Percentiles rank a stretch among this genome's conserved stretches.
phyloP scores from a whole-genome alignment of 2,888 invertebrate species.

The Torymus tubicola region DNA sequence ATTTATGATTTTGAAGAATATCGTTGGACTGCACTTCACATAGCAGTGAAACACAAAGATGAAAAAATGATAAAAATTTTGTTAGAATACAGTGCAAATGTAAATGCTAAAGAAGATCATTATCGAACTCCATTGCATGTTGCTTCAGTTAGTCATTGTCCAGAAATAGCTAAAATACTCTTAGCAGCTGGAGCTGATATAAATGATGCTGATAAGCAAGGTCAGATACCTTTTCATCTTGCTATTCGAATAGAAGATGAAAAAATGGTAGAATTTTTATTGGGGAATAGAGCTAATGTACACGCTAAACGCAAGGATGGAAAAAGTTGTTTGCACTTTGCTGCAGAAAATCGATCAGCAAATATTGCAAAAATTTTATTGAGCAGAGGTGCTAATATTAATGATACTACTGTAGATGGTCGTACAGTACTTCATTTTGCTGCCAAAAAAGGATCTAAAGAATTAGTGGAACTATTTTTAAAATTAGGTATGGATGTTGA shows the following conservation, averaged over 20 bases:
- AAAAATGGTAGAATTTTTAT: slow-evolving; percentile 53
- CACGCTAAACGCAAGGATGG: slow-evolving; percentile 48
- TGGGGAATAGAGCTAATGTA: slow-evolving; percentile 44
- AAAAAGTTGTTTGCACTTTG: slow-evolving; percentile 53
- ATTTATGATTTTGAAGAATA: slow-evolving; percentile 51
- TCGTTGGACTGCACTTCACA: slow-evolving; percentile 51
- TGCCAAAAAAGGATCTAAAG: slow-evolving; percentile 49
- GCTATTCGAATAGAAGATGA: slow-evolving; percentile 51
- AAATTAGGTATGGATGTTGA: slow-evolving; percentile 53
- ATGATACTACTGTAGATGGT: slow-evolving; percentile 36
- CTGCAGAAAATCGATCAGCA: slow-evolving; percentile 46
- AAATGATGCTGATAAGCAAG: slow-evolving; percentile 49
- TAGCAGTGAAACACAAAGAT: slow-evolving; percentile 54
- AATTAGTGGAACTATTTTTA: slow-evolving; percentile 53
- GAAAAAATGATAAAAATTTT: slow-evolving; percentile 50
- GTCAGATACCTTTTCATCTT: slow-evolving; percentile 49
- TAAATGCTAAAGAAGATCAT: slow-evolving; percentile 53
- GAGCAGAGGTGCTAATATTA: slow-evolving; percentile 41
- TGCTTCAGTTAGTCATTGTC: slow-evolving; percentile 42
- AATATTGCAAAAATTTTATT: slow-evolving; percentile 46
- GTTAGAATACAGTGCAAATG: slow-evolving; percentile 41
- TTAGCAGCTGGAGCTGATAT: slow-evolving; percentile 52
- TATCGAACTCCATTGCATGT: slow-evolving; percentile 50
- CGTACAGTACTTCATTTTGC: slow-evolving; percentile 52
- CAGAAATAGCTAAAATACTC: slow-evolving; percentile 51